phyloP scores from a whole-genome alignment of 2,113 vertebrate species.

The Centrocercus urophasianus region DNA sequence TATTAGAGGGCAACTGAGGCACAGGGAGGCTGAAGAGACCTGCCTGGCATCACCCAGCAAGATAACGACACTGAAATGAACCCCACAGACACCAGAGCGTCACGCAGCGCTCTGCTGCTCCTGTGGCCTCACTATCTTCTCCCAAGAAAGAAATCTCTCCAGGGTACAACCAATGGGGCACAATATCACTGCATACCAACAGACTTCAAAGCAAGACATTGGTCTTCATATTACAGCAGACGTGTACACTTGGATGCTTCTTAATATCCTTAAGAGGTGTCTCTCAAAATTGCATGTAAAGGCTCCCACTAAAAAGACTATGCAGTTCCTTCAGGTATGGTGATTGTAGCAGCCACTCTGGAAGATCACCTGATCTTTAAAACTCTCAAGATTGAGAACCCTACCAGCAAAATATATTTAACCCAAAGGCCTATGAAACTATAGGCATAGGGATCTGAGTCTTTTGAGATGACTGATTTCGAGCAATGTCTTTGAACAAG shows the following conservation, averaged over 20 bases:
- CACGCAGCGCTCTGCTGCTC: background rate
- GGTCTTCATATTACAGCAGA: background rate
- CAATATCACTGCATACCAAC: background rate
- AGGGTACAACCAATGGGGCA: background rate
- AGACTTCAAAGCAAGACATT: background rate
- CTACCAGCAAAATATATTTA: background rate
- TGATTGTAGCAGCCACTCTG: background rate
- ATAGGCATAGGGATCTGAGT: background rate
- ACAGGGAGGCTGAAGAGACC: background rate
- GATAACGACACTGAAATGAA: background rate
- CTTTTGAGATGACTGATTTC: background rate
- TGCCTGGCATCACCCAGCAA: background rate
- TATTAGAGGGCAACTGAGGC: background rate
- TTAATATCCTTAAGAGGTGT: background rate
- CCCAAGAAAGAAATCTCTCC: background rate
- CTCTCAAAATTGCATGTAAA: background rate
- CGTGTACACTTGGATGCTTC: background rate
- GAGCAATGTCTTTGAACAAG: background rate
- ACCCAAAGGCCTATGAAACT: background rate
- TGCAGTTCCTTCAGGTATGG: background rate
- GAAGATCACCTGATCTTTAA: background rate
- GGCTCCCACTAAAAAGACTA: background rate
- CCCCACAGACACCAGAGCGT: fast-evolving
- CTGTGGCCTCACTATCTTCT: background rate
- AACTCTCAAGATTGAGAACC: background rate